These are phyloP conservation scores for Otolemur crassicaudatus DNA, from an alignment of 2,797 vertebrate genomes.

Conservation along the genomic window DNA sequence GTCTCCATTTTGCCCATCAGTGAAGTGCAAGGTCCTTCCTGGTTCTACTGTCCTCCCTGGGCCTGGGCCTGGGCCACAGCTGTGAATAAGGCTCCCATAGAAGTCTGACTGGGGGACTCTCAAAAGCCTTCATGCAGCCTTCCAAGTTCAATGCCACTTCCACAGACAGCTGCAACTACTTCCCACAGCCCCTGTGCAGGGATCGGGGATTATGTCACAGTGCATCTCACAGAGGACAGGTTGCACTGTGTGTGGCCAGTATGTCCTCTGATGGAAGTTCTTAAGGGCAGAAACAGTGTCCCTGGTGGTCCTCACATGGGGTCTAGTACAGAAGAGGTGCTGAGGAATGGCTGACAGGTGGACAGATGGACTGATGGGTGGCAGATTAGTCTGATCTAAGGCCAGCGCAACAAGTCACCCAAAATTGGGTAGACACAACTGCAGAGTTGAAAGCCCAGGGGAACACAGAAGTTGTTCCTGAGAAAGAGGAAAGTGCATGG, in stretches of 20 bases:
- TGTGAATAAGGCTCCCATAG: neutral
- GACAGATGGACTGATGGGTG: rapidly evolving
- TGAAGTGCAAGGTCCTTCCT: neutral
- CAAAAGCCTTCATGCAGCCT: neutral
- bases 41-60: neutral
- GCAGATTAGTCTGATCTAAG: neutral
- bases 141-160: neutral
- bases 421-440: neutral
- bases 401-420: neutral
- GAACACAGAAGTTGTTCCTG: neutral
- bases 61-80: neutral
- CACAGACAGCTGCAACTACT: neutral
- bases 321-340: neutral
- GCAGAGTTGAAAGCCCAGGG: neutral
- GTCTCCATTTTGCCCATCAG: neutral
- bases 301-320: neutral
- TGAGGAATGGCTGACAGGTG: neutral
- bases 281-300: neutral
- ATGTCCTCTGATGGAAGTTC: neutral
- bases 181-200: neutral
- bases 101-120: neutral
- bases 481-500: neutral
- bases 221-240: no score
- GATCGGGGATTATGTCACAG: no score
- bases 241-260: no score